These are phyloP conservation scores for Myodes glareolus DNA, from an alignment of 2,113 vertebrate genomes.

Conservation along the genomic window DNA sequence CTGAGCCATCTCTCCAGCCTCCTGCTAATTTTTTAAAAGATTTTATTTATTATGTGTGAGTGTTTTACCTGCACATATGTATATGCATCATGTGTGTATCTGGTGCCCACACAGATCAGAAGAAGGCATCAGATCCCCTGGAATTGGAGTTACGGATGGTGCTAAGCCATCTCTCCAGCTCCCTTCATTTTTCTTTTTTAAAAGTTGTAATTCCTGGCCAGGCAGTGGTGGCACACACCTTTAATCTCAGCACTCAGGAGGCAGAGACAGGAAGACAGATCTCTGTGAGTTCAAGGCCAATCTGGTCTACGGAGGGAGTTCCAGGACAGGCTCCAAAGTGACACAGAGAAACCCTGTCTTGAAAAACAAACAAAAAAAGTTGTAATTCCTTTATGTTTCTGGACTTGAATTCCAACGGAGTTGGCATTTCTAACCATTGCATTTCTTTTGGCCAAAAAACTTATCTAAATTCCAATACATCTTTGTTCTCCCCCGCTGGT, in stretches of 20 bases:
- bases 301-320: too few relatives aligned
- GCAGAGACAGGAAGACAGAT: too few relatives aligned
- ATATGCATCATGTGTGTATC: neutral
- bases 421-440: neutral
- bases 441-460: constrained; percentile 39
- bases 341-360: too few relatives aligned
- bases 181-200: neutral
- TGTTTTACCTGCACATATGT: neutral
- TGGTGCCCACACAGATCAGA: neutral
- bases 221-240: too few relatives aligned
- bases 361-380: neutral
- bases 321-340: too few relatives aligned
- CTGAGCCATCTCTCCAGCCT: too few relatives aligned
- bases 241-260: too few relatives aligned
- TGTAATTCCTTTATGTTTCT: constrained; percentile 7
- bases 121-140: neutral
- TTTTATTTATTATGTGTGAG: neutral
- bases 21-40: too few relatives aligned
- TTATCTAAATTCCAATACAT: neutral
- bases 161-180: neutral
- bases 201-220: too few relatives aligned
- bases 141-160: neutral
- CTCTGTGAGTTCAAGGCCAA: too few relatives aligned
- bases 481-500: neutral
- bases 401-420: neutral